Evolutionary conservation across 2,888 invertebrate species (phyloP), one percentile per base, ranked within the genome.

Genomic region (Scelioninae gen. 2): DNA sequence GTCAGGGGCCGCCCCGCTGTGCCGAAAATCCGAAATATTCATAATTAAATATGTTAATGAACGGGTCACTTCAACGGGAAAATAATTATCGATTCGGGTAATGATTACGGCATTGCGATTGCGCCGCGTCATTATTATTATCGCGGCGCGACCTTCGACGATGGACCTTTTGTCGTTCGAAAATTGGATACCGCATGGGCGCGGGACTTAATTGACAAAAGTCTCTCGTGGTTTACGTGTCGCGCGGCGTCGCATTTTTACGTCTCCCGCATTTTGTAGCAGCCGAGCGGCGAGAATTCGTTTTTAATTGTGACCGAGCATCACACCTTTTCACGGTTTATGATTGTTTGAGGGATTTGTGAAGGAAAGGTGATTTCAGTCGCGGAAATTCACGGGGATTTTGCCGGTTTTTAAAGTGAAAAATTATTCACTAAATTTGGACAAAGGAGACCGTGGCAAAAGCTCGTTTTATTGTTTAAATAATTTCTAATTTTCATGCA

Each of bases 11-110:
- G 73, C 80, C 84, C 84, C 78, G 84, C 84, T 84, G 84, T 22
- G 84, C 81, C 80, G 80, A 83, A 84, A 84, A 84, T 84, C 80
- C 82, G 81, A 83, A 84, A 84, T 82, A 84, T 84, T 83, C 83
- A 82, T 83, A 84, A 84, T 84, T 84, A 84, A 84, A 84, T 84
- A 84, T 84, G 84, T 83, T 84, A 84, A 84, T 84, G 83, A 83
- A 83, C 81, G 81, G 79, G 78, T 79, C 81, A 81, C 82, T 81
- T 83, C 79, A 81, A 82, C 81, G 81, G 81, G 74, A 79, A 82
- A 84, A 84, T 82, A 82, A 84, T 84, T 82, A 84, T 84, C 82
- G 83, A 84, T 82, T 81, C 79, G 79, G 81, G 82, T 83, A 84
- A 84, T 82, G 82, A 78, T 76, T 76, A 75, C 68, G 75, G 45